phyloP scores from a whole-genome alignment of 2,113 vertebrate genomes.

The Pionites leucogaster region DNA sequence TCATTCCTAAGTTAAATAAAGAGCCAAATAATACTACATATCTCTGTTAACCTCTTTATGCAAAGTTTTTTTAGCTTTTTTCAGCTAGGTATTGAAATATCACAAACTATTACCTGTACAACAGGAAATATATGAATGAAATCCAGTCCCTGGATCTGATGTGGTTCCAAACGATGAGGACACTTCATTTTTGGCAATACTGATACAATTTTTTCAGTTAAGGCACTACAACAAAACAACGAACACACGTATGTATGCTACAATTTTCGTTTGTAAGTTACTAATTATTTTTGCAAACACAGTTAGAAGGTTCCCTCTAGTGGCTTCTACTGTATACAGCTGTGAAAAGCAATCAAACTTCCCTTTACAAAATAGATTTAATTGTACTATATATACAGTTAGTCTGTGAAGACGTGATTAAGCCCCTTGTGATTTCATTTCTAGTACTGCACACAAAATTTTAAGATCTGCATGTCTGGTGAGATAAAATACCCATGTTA shows the following conservation, averaged over 20 bases:
- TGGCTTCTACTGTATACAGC: background rate
- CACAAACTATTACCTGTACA: constrained; percentile 82
- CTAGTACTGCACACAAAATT: background rate
- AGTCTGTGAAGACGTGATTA: background rate
- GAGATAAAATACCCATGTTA: background rate
- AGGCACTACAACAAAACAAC: constrained; percentile 78
- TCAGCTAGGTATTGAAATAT: background rate
- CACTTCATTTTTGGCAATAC: constrained; percentile 98
- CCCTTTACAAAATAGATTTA: background rate
- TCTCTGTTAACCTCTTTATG: background rate
- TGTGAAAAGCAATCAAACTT: background rate
- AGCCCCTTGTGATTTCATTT: background rate
- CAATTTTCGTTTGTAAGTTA: background rate
- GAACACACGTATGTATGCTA: background rate
- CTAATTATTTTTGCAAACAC: background rate
- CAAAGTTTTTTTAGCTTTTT: background rate
- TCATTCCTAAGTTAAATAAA: background rate
- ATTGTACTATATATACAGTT: background rate
- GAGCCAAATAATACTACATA: background rate
- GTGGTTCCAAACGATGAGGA: constrained; percentile 93
- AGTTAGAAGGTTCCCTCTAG: constrained; percentile 29
- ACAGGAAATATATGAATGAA: constrained; percentile 99
- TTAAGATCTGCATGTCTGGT: background rate
- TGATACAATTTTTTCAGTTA: constrained; percentile 97
- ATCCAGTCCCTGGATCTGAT: constrained; percentile 98